phyloP scores from a whole-genome alignment of 37 sponge, comb jelly and placozoan genomes.

The Cliona cf. orientalis region DNA sequence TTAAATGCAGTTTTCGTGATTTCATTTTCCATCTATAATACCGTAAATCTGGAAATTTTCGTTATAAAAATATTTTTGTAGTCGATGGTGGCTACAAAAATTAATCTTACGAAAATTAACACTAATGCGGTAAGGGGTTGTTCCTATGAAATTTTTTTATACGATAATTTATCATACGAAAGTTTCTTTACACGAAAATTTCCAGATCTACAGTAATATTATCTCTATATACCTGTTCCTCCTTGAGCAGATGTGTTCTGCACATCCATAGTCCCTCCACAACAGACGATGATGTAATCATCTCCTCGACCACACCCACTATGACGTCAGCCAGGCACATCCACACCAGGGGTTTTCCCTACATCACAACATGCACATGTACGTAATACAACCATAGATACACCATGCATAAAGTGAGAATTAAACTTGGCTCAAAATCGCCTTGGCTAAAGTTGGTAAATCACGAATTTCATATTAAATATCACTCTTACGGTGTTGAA shows the following conservation, averaged over 20 bases:
- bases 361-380: background rate
- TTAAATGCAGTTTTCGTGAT: no score
- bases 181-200: no score
- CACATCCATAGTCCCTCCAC: slow-evolving; percentile 57
- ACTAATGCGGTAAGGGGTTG: no score
- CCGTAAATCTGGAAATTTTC: no score
- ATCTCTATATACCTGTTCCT: no score
- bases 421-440: background rate
- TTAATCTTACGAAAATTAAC: no score
- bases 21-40: no score
- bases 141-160: no score
- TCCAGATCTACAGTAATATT: no score
- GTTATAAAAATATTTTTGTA: no score
- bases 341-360: background rate
- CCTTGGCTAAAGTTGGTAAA: background rate
- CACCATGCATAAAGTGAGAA: background rate
- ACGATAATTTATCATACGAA: no score
- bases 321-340: background rate
- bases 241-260: slow-evolving; percentile 29
- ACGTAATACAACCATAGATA: background rate
- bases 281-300: slow-evolving; percentile 18
- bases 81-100: no score
- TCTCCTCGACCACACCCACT: background rate
- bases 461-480: background rate
- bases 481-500: slow-evolving; percentile 9